Conservation (phyloP, 2,888 invertebrate genomes). For the Seladonia tumulorum region DNA sequence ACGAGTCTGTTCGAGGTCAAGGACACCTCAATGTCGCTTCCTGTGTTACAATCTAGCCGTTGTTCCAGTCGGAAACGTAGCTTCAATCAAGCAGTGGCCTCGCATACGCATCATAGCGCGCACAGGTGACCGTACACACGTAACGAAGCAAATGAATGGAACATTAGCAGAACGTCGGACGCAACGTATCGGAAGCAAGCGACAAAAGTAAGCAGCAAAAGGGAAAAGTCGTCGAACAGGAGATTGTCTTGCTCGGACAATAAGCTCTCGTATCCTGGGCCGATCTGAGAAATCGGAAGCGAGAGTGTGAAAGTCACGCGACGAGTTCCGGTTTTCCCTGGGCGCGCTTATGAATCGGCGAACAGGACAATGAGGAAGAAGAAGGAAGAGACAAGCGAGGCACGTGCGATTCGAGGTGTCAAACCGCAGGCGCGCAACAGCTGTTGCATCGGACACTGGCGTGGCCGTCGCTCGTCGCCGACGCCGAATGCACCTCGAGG, state of each 20-base stretch:
- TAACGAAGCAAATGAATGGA: not conserved
- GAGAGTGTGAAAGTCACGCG: not conserved
- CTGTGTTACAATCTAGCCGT: not conserved
- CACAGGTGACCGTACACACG: not conserved
- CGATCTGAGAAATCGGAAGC: not conserved
- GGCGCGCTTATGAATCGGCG: constrained; percentile 1
- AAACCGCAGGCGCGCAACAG: constrained; percentile 5
- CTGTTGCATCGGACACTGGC: not conserved
- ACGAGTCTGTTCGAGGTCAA: constrained; percentile 19
- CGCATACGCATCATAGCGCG: not conserved
- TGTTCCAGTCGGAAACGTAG: not conserved
- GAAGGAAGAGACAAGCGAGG: not conserved
- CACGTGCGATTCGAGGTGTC: constrained; percentile 19
- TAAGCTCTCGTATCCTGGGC: not conserved
- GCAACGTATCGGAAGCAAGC: not conserved
- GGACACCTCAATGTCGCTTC: constrained; percentile 4
- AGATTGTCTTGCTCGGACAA: not conserved
- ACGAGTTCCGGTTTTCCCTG: not conserved
- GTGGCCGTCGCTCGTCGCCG: not conserved
- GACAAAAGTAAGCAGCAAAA: not conserved
- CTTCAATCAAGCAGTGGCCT: no score
- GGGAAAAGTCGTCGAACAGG: not conserved
- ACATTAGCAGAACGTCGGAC: no score
- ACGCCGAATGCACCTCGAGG: not conserved
- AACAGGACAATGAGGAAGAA: not conserved